These are phyloP conservation scores for Melanostoma scalare DNA, from an alignment of 2,888 invertebrate genomes.

Conservation along the genomic window DNA sequence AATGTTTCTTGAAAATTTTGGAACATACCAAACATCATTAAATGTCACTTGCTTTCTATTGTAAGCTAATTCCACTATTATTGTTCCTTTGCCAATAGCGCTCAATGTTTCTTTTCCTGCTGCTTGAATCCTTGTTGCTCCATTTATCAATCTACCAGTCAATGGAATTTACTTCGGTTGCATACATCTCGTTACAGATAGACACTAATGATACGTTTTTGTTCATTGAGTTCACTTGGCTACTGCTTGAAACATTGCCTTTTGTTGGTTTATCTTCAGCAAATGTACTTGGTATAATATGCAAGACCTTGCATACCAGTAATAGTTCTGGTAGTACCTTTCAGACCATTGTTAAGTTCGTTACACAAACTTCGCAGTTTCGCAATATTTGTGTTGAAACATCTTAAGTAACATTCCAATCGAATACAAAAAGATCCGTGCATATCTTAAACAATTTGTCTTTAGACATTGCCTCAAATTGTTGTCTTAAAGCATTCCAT, in stretches of 20 bases:
- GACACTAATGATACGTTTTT: background rate
- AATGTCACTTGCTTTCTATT: background rate
- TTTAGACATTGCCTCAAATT: no score
- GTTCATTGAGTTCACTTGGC: no score
- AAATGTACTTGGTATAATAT: no score
- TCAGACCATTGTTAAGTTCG: no score
- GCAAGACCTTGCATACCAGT: no score
- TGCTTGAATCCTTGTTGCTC: conserved; percentile 5
- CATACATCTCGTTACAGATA: background rate
- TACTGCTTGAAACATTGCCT: background rate
- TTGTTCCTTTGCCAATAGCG: conserved; percentile 1
- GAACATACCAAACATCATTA: background rate
- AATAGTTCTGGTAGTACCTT: no score
- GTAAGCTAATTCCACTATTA: background rate
- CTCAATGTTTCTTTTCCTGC: conserved; percentile 6
- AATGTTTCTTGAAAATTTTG: background rate
- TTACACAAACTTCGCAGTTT: no score
- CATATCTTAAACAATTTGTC: no score
- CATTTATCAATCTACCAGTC: conserved; percentile 11
- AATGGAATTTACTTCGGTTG: background rate
- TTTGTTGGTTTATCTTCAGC: conserved; percentile 11
- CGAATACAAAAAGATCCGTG: no score
- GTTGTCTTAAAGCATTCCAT: no score
- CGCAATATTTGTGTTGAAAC: no score
- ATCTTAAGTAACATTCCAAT: no score